Evolutionary conservation across 2,113 vertebrate species (phyloP), one percentile per base, ranked within the genome.

Genomic region (Rhinolophus ferrumequinum): DNA sequence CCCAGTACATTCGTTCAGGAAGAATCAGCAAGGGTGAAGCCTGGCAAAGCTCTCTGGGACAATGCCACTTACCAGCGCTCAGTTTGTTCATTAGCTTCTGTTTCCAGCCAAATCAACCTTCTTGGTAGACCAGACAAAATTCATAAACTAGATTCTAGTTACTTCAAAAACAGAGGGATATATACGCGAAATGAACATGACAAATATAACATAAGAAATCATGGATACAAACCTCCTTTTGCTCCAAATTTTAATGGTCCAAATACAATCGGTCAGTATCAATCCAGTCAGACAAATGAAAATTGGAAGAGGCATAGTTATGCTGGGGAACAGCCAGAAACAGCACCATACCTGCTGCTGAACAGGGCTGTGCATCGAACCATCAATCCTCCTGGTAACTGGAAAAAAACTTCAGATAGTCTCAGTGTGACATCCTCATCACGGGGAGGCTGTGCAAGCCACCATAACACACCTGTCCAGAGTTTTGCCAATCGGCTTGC

Each of bases 291-390:
- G 50, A 83, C 97, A 22, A 98, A 98, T 58, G 98, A 99, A 82
- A 99, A 98, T 89, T 98, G 98, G 97, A 99, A 99, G 98, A 98
- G 99, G 83, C 99, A 99, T 69, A 99, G 99, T 96, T 99, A 99
- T 52, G 99, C 99, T 15, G 99, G 99, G 3, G 99, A 99, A 88
- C 99, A 98, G 75, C 98, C 99, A 47, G 99, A 99, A 95, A 98
- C 95, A 64, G 52, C 99, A 0, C 97, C 98, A 2, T 98, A 99
- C 85, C 90, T 98, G 0, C 89, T 99, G 75, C 98, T 98, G 52
- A 98, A 99, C 93, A 97, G 99, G 90, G 94, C 98, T 84, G 47
- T 98, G 87, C 98, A 98, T 89, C 97, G 98, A 28, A 73, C 69
- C 30, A 97, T 87, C 79, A 98, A 98, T 56, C 86, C 92, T 72